Evolutionary conservation across 2,113 vertebrate genomes (phyloP).

Genomic region (Desmodus rotundus): DNA sequence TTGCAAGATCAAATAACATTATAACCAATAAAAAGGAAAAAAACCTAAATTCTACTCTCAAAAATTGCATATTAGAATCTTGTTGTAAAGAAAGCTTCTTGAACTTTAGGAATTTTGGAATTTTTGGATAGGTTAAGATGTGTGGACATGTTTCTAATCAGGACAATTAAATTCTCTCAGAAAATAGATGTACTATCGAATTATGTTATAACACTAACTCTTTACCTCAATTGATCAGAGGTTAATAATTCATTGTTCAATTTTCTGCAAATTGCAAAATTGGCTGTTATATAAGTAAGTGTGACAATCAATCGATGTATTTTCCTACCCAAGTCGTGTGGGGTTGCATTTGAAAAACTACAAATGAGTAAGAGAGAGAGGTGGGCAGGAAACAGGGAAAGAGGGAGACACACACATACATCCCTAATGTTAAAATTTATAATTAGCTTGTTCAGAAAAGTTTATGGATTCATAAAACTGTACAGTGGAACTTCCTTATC

Average conservation of each 20-base stretch:
- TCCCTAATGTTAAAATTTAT: neutral
- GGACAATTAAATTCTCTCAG: neutral
- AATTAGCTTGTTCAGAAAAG: neutral
- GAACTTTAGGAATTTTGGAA: neutral
- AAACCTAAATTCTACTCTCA: neutral
- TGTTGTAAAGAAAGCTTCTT: neutral
- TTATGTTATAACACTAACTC: neutral
- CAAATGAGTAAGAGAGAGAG: neutral
- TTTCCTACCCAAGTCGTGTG: neutral
- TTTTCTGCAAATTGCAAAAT: constrained; percentile 14
- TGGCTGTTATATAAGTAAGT: neutral
- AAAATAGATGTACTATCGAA: neutral
- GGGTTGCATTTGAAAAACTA: neutral
- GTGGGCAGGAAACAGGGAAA: neutral
- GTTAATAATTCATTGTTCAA: neutral
- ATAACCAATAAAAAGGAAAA: neutral
- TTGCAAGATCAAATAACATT: neutral
- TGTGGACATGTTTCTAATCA: neutral
- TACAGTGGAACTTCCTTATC: neutral
- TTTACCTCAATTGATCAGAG: neutral
- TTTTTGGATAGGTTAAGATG: neutral
- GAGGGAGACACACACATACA: fast-evolving
- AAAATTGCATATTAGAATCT: neutral
- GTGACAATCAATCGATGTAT: neutral
- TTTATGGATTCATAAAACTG: neutral